Evolutionary conservation across 1,140 invertebrate genomes (phyloP), one percentile per base, ranked within the genome.

Genomic region (Ceratitis capitata): DNA sequence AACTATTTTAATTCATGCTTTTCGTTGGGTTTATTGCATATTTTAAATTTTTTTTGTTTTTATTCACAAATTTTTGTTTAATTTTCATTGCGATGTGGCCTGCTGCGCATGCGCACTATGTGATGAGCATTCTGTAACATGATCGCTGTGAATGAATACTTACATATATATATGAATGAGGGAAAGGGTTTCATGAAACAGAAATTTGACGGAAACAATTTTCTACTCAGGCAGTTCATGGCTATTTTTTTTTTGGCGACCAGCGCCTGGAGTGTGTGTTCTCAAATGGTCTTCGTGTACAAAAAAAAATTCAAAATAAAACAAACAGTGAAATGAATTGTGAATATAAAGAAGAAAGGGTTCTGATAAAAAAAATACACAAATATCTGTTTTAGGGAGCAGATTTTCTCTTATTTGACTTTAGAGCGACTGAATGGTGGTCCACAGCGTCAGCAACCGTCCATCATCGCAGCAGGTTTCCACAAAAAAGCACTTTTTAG

Each of bases 71-170:
- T 19, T 19, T 69, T 69, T 39, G 0, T 35, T 19, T 32, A 6
- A 19, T 69, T 19, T 3, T 16, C 64, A 47, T 78, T 69, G 1
- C 39, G 32, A 14, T 69, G 32, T 69, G 42, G 69, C 69, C 69
- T 78, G 69, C 69, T 78, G 69, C 42, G 69, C 69, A 78, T 78
- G 69, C 69, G 69, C n/a, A 10, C 39, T n/a, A 45, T 23, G 69
- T 78, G 69, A n/a, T 45, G 69, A 78, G n/a, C 35, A 23, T 9
- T 47, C 69, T 19, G 69, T 39, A 78, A 78, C 39, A 45, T 78
- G 35, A 78, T 45, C 39, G 1, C 23, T 42, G n/a, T 78, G 42
- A 42, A 78, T 12, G 14, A 7, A 64, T 4, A 32, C 51, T n/a
- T 56, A 23, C 19, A 23, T n/a, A 9, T 9, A n/a, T 53, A 47